Conservation (phyloP, 2,113 vertebrate species). For the Thymallus thymallus region DNA sequence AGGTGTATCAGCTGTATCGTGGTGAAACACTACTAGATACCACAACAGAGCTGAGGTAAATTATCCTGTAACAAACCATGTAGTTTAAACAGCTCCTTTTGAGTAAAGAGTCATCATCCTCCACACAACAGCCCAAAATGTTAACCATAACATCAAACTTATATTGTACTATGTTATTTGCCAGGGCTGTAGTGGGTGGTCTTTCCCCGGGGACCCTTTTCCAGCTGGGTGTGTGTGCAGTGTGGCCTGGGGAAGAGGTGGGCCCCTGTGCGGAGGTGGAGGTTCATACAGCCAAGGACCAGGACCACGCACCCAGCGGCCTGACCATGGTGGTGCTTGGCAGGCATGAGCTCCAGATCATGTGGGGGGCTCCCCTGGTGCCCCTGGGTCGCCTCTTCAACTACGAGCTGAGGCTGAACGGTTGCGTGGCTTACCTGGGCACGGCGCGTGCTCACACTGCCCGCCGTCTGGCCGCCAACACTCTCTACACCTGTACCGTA, state of each 20-base stretch:
- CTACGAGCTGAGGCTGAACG: conserved; percentile 62
- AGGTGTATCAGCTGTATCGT: conserved; percentile 42
- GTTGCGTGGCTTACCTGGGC: conserved; percentile 52
- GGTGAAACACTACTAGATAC: conserved; percentile 37
- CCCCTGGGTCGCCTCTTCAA: conserved; percentile 55
- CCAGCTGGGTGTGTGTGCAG: conserved; percentile 41
- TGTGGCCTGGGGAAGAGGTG: conserved; percentile 33
- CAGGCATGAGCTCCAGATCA: conserved; percentile 56
- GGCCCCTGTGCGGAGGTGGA: conserved; percentile 22
- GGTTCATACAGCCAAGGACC: conserved; percentile 36
- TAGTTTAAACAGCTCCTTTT: background rate
- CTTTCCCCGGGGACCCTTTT: conserved; percentile 43
- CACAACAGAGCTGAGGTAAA: conserved; percentile 37
- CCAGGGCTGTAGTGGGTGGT: conserved; percentile 46
- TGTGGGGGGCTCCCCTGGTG: conserved; percentile 48
- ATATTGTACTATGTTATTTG: background rate
- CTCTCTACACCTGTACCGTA: conserved; percentile 50
- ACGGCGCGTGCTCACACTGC: conserved; percentile 41
- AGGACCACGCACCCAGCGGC: conserved; percentile 50
- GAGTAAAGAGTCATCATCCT: background rate
- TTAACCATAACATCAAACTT: background rate
- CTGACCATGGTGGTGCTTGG: conserved; percentile 53
- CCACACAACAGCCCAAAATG: background rate
- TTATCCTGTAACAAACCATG: background rate
- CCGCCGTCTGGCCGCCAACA: conserved; percentile 43